Conservation (phyloP, 2,888 invertebrate species). For the Branchellion lobata region DNA sequence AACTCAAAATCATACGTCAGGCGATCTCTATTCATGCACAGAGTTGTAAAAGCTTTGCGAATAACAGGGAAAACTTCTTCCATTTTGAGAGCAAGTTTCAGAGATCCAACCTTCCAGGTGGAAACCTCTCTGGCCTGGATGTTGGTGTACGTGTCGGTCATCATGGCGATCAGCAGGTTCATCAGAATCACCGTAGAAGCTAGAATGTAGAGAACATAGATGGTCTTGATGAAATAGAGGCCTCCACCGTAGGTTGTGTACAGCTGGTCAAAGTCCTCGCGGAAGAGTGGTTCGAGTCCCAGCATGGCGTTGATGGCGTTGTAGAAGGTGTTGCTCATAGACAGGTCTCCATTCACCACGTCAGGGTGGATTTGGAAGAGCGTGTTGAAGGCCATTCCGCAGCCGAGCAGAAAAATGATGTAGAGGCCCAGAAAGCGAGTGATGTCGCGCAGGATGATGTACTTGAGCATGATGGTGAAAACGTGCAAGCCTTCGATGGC, state of each 20-base stretch:
- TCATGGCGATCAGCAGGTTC: slow-evolving; percentile 55
- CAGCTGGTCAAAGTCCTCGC: slow-evolving; percentile 52
- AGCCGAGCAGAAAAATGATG: slow-evolving; percentile 58
- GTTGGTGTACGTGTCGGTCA: slow-evolving; percentile 55
- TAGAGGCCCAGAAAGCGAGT: slow-evolving; percentile 58
- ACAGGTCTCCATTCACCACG: slow-evolving; percentile 52
- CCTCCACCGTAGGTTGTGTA: slow-evolving; percentile 53
- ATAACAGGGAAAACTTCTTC: slow-evolving; percentile 48
- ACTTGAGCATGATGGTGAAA: slow-evolving; percentile 59
- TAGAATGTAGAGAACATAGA: slow-evolving; percentile 58
- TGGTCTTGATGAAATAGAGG: slow-evolving; percentile 52
- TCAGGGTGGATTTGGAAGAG: slow-evolving; percentile 55
- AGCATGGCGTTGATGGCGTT: slow-evolving; percentile 59
- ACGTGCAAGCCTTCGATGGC: slow-evolving; percentile 59
- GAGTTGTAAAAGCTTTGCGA: slow-evolving; percentile 33
- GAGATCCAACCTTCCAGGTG: slow-evolving; percentile 58
- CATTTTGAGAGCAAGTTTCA: slow-evolving; percentile 56
- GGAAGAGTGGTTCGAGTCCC: slow-evolving; percentile 57
- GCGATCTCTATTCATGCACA: slow-evolving; percentile 40
- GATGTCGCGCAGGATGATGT: slow-evolving; percentile 59
- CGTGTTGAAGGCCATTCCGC: slow-evolving; percentile 58
- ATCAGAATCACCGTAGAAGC: slow-evolving; percentile 54
- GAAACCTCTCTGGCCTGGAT: slow-evolving; percentile 55
- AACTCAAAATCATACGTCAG: slow-evolving; percentile 40
- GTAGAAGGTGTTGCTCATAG: slow-evolving; percentile 56